Percentiles rank a stretch among this genome's conserved stretches.
Conservation (phyloP, 2,113 vertebrate species). For the Microcebus ravelobensis region DNA sequence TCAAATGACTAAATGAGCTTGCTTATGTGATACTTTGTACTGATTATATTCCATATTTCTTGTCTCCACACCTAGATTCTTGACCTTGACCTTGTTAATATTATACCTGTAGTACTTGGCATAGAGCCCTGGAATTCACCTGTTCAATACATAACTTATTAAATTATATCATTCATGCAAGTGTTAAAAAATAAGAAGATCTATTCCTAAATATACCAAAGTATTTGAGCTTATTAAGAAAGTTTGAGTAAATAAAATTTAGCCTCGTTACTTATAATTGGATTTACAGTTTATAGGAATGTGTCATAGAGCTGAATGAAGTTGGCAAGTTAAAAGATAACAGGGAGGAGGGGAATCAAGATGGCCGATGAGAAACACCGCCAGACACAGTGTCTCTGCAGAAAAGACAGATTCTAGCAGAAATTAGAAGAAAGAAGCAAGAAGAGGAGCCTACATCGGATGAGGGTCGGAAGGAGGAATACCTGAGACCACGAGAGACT, state of each 20-base stretch:
- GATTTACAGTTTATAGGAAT: neutral
- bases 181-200: neutral
- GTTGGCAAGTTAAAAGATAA: neutral
- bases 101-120: neutral
- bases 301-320: neutral
- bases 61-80: neutral
- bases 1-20: neutral
- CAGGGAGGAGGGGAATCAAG: too few relatives aligned
- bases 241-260: neutral
- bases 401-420: too few relatives aligned
- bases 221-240: neutral
- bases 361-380: too few relatives aligned
- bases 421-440: too few relatives aligned
- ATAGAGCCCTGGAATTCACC: neutral
- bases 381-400: too few relatives aligned
- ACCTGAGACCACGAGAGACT: too few relatives aligned
- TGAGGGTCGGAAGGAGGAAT: too few relatives aligned
- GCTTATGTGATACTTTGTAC: neutral
- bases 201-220: neutral
- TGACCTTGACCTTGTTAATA: neutral
- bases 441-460: too few relatives aligned
- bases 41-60: neutral
- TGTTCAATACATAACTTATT: neutral
- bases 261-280: neutral
- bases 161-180: neutral